These are phyloP conservation scores for Chionis minor DNA, from an alignment of 2,113 vertebrate species.

Conservation along the genomic window DNA sequence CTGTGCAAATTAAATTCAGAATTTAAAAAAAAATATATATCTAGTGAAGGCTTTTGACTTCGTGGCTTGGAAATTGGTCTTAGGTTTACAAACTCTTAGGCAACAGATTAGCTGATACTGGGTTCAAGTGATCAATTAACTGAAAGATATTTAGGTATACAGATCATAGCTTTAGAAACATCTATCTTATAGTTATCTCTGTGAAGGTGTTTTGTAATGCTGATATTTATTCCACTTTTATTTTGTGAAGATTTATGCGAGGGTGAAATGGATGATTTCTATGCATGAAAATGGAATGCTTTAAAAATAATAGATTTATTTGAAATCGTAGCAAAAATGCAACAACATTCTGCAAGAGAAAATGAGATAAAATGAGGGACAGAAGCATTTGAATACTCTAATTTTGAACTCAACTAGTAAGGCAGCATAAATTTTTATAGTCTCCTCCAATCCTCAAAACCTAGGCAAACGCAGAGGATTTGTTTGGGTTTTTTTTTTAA, in stretches of 20 bases:
- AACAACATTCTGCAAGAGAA: not conserved
- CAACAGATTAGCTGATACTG: not conserved
- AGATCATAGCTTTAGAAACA: not conserved
- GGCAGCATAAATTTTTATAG: not conserved
- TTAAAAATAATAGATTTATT: not conserved
- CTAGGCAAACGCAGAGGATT: not conserved
- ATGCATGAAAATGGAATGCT: not conserved
- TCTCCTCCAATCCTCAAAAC: not conserved
- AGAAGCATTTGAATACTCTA: not conserved
- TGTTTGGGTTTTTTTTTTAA: no score
- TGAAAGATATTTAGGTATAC: not conserved
- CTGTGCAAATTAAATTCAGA: not conserved
- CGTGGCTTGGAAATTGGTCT: not conserved
- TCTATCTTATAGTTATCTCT: not conserved
- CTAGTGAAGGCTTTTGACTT: not conserved
- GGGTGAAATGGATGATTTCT: not conserved
- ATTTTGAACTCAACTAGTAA: not conserved
- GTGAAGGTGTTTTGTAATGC: not conserved
- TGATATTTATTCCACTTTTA: not conserved
- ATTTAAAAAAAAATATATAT: not conserved
- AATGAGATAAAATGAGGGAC: not conserved
- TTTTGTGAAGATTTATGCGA: not conserved
- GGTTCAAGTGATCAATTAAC: not conserved
- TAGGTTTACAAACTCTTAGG: not conserved
- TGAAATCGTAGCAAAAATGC: not conserved